A percentile compares a stretch with the other conserved stretches of the same genome.
Conservation (phyloP, 2,888 invertebrate species). For the Cantharis rufa region DNA sequence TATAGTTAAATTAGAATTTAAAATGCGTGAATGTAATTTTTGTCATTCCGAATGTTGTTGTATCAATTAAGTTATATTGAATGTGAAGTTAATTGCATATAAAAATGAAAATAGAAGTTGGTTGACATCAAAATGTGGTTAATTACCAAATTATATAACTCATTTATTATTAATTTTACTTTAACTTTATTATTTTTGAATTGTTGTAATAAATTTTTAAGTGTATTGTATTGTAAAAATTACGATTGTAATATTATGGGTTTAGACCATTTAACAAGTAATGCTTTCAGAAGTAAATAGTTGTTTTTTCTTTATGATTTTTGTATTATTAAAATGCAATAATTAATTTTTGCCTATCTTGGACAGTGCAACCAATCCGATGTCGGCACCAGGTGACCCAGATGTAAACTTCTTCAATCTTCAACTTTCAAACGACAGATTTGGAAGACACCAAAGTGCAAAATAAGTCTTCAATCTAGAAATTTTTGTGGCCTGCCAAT, state of each 20-base stretch:
- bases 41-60: conserved; percentile 45
- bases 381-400: not conserved
- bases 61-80: conserved; percentile 42
- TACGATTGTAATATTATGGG: not conserved
- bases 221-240: not conserved
- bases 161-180: not conserved
- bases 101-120: conserved; percentile 16
- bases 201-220: not conserved
- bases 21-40: conserved; percentile 38
- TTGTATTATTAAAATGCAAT: not conserved
- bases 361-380: not conserved
- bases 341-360: not conserved
- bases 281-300: not conserved
- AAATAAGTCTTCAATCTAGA: not conserved
- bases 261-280: not conserved
- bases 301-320: not conserved
- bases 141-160: not conserved
- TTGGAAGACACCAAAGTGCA: not conserved
- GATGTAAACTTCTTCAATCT: not conserved
- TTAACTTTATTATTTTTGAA: not conserved
- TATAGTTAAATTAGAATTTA: conserved; percentile 35
- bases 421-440: not conserved
- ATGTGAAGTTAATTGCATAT: conserved; percentile 35
- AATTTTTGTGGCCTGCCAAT: not conserved
- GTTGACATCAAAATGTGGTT: not conserved